phyloP scores from a whole-genome alignment of 2,113 vertebrate species.

The Elanoides forficatus region DNA sequence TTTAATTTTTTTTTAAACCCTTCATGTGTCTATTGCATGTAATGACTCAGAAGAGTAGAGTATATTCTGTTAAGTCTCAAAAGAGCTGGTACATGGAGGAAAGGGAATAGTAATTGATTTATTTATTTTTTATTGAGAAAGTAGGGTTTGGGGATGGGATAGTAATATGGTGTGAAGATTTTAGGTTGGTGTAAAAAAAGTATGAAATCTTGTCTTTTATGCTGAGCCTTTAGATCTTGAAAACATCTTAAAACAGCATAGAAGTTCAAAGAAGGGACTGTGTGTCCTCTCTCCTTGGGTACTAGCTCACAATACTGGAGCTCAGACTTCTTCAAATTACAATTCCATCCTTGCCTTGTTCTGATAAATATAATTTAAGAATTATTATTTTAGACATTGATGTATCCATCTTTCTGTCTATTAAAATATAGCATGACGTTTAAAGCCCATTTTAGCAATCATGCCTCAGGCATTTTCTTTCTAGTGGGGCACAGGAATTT shows the following conservation, averaged over 20 bases:
- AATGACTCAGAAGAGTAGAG: constrained; percentile 7
- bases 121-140: constrained; percentile 40
- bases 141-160: constrained; percentile 4
- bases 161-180: constrained; percentile 26
- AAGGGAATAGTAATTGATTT: constrained; percentile 39
- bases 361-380: constrained; percentile 59
- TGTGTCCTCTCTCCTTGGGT: constrained; percentile 18
- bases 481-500: constrained; percentile 53
- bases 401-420: constrained; percentile 59
- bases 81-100: background rate
- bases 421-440: constrained; percentile 61
- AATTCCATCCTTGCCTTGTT: constrained; percentile 40
- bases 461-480: constrained; percentile 53
- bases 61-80: constrained; percentile 1
- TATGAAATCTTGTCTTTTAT: constrained; percentile 52
- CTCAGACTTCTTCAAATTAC: background rate
- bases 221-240: constrained; percentile 44
- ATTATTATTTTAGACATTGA: constrained; percentile 58
- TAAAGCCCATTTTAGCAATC: constrained; percentile 64
- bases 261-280: constrained; percentile 34
- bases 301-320: background rate
- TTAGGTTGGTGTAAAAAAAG: constrained; percentile 15
- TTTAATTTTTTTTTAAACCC: background rate
- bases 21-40: background rate
- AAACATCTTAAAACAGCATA: constrained; percentile 48